Conservation (phyloP, 2,888 invertebrate species). For the Molorchus minor region DNA sequence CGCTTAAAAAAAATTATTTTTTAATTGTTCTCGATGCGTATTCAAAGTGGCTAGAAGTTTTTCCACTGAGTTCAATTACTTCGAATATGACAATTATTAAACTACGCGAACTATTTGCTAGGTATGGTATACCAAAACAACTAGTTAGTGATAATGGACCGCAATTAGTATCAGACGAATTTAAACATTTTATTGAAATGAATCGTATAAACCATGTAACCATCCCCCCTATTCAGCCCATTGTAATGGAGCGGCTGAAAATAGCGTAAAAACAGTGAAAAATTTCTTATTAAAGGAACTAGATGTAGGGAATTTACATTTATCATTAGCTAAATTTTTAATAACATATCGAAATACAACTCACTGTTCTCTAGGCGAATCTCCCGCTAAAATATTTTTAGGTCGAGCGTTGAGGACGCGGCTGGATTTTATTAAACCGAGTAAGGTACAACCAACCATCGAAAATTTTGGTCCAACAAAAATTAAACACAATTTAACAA, state of each 20-base stretch:
- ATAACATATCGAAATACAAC: background rate
- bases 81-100: background rate
- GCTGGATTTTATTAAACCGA: background rate
- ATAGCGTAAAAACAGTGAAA: background rate
- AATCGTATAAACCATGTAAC: conserved; percentile 26
- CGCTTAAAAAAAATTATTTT: conserved; percentile 18
- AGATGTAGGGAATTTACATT: background rate
- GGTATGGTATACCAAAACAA: conserved; percentile 31
- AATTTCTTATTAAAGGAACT: background rate
- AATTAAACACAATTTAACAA: no score
- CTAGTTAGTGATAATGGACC: conserved; percentile 47
- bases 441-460: background rate
- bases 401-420: background rate
- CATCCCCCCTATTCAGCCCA: background rate
- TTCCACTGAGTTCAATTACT: background rate
- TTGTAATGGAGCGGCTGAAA: background rate
- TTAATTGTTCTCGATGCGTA: no score
- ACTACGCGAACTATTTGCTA: background rate
- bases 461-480: no score
- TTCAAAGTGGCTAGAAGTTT: no score
- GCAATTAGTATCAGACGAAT: conserved; percentile 41
- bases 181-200: conserved; percentile 27
- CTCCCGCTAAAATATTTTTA: background rate
- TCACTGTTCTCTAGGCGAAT: background rate
- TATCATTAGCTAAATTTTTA: background rate